Conservation (phyloP, 2,113 vertebrate species). For the Oenanthe oenanthe region DNA sequence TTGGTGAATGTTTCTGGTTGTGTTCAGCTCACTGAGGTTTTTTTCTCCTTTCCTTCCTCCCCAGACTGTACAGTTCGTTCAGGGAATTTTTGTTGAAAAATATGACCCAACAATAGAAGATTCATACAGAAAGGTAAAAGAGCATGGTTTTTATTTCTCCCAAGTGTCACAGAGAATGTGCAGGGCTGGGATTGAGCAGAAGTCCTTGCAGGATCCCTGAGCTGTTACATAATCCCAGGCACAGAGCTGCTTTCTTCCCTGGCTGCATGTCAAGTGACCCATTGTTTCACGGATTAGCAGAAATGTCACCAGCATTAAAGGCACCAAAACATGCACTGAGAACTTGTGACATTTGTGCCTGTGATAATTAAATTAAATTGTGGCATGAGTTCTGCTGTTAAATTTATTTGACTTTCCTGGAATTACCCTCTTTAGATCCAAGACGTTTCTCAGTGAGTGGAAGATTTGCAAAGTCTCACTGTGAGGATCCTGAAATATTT, state of each 20-base stretch:
- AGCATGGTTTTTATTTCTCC: background rate
- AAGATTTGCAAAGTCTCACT: background rate
- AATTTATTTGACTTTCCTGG: conserved; percentile 6
- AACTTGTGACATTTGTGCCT: background rate
- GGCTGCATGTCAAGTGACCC: background rate
- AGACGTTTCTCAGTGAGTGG: background rate
- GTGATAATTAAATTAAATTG: background rate
- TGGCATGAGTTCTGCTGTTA: background rate
- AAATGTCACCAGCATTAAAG: conserved; percentile 6
- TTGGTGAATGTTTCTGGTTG: background rate
- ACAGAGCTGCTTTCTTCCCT: conserved; percentile 55
- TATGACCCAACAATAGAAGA: conserved; percentile 99
- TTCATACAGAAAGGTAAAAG: conserved; percentile 97
- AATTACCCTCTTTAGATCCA: background rate
- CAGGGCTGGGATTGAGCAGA: background rate
- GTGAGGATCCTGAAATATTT: background rate
- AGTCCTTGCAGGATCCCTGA: conserved; percentile 2
- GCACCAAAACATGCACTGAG: background rate
- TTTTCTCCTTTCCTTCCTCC: background rate
- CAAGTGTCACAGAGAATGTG: background rate
- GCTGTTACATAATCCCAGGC: background rate
- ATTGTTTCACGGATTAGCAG: conserved; percentile 45
- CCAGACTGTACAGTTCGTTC: conserved; percentile 98
- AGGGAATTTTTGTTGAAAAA: conserved; percentile 99
- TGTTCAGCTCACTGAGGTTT: background rate